Base-by-base conservation (phyloP, 2,888 invertebrate species). In the Euzophera pinguis region DNA sequence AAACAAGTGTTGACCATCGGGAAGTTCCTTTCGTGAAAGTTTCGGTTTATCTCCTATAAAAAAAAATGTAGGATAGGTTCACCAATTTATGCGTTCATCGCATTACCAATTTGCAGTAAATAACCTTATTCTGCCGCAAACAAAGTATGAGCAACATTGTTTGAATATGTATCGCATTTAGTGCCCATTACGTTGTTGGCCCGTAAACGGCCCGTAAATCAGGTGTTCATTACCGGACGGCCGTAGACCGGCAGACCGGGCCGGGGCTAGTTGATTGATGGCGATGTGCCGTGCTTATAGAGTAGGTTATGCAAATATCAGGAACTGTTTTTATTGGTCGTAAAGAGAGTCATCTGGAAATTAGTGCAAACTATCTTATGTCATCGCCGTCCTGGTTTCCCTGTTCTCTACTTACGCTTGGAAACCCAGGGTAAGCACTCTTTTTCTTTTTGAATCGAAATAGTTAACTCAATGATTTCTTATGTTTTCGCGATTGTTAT, bases 181-280 rank as follows among this genome's bases (percentile, higher is more conserved):
- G 47, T 55, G 42, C 41, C 55, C 53, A 55, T 53, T 55, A 55
- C 55, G 29, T 22, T 22, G 17, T 16, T 22, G 22, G 58, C 56
- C 50, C 54, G 54, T 55, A 59, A 61, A 57, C 39, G 47, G 54
- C 22, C 52, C 38, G 63, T 68, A 63, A 64, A 66, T 65, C 64
- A 66, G 52, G n/a, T 48, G 49, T 47, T 48, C 43, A 39, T 49
- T 53, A 49, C 32, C 43, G 35, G 10, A 39, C 16, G 41, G 49
- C 10, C 27, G 7, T 14, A n/a, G 22, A 22, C 22, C 22, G 22
- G 22, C 32, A 14, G 8, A 3, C 13, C 32, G 27, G 3, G n/a
- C n/a, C 17, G 22, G 17, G 12, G 1, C 42, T 3, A 29, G 10
- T 10, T 32, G 49, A 50, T 50, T 50, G 49, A 50, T 50, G 41